Percentiles rank a stretch among this genome's conserved stretches.
phyloP scores from a whole-genome alignment of 2,888 invertebrate species.

The Osmoderma eremita region DNA sequence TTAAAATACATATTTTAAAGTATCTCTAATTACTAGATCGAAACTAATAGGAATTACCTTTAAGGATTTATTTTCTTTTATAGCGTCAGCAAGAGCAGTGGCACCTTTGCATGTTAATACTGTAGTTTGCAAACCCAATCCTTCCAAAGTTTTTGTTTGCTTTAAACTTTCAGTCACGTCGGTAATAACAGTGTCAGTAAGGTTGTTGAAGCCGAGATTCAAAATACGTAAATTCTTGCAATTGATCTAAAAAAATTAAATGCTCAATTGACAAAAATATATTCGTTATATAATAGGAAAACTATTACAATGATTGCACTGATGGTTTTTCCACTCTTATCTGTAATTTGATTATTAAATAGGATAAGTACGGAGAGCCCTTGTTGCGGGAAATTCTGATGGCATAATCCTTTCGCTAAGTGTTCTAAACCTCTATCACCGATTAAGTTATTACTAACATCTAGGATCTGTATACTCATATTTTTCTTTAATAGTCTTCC shows the following conservation, averaged over 20 bases:
- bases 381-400: conserved; percentile 48
- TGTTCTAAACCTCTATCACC: conserved; percentile 60
- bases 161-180: conserved; percentile 54
- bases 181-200: conserved; percentile 57
- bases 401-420: conserved; percentile 57
- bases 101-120: conserved; percentile 59
- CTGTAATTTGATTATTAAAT: conserved; percentile 60
- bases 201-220: conserved; percentile 59
- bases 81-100: conserved; percentile 53
- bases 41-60: conserved; percentile 50
- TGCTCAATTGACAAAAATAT: conserved; percentile 20
- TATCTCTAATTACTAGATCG: no score
- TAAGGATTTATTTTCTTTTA: conserved; percentile 56
- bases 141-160: conserved; percentile 54
- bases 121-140: conserved; percentile 60
- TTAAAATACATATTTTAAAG: no score
- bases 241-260: conserved; percentile 52
- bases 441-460: conserved; percentile 60
- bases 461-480: conserved; percentile 56
- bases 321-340: conserved; percentile 58
- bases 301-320: conserved; percentile 59
- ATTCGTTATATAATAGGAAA: no score
- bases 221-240: conserved; percentile 58
- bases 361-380: conserved; percentile 59
- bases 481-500: conserved; percentile 56